Evolutionary conservation across 2,888 invertebrate species (phyloP).

Genomic region (Embidobia sp.): DNA sequence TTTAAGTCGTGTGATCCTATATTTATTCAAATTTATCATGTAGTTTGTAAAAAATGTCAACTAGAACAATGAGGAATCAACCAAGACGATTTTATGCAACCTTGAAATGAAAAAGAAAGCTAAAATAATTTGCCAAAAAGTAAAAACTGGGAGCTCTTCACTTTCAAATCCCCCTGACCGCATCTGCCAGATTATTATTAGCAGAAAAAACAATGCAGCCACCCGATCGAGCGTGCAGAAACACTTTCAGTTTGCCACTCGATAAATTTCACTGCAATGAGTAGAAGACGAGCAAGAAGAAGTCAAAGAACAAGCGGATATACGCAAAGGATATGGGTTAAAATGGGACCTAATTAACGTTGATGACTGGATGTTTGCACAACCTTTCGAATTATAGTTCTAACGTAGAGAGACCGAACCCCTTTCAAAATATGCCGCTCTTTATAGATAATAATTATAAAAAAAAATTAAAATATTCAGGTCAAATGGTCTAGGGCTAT

Average conservation of each 20-base stretch:
- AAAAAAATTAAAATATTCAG: slow-evolving; percentile 69
- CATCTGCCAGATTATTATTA: slow-evolving; percentile 27
- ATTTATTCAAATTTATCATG: too few relatives aligned
- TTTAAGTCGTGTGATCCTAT: too few relatives aligned
- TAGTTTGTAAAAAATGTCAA: too few relatives aligned
- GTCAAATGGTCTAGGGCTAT: slow-evolving; percentile 62
- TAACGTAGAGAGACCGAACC: too few relatives aligned
- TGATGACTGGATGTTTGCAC: slow-evolving; percentile 18
- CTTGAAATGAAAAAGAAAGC: neutral
- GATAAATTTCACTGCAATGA: slow-evolving; percentile 10
- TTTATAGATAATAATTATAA: slow-evolving; percentile 27
- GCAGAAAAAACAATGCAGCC: slow-evolving; percentile 23
- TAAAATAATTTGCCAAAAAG: neutral
- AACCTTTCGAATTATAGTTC: too few relatives aligned
- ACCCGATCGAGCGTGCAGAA: neutral
- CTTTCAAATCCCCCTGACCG: slow-evolving; percentile 3
- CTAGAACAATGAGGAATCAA: neutral
- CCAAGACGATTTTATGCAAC: too few relatives aligned
- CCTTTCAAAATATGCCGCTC: neutral
- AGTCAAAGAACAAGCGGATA: slow-evolving; percentile 32
- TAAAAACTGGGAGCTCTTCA: neutral
- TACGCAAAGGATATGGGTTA: slow-evolving; percentile 26
- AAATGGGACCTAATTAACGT: slow-evolving; percentile 30
- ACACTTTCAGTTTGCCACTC: slow-evolving; percentile 2
- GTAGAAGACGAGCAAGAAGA: slow-evolving; percentile 2